Evolutionary conservation across 37 sponge, comb jelly and placozoan species (phyloP).

Genomic region (Geodia barretti): DNA sequence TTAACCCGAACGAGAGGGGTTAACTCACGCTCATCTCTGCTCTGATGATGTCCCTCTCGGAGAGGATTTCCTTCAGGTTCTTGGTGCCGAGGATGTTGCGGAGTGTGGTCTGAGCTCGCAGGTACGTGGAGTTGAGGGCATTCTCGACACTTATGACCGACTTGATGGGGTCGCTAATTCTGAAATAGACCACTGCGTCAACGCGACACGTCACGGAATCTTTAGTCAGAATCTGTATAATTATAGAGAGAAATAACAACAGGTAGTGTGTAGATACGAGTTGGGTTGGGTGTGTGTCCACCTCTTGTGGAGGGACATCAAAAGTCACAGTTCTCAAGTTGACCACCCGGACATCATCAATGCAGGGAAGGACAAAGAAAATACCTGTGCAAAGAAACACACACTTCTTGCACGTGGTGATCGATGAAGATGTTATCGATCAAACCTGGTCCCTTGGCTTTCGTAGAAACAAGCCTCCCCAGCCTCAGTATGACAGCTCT

Average conservation of each 20-base stretch:
- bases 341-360: slow-evolving; percentile 75
- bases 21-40: slow-evolving; percentile 70
- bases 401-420: too few relatives aligned
- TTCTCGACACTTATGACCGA: slow-evolving; percentile 83
- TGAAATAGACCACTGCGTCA: slow-evolving; percentile 96
- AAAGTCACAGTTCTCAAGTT: slow-evolving; percentile 91
- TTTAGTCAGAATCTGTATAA: slow-evolving; percentile 81
- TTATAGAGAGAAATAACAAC: neutral
- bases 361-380: slow-evolving; percentile 90
- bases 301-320: slow-evolving; percentile 97
- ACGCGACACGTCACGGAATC: slow-evolving; percentile 91
- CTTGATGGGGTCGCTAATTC: slow-evolving; percentile 69
- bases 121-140: slow-evolving; percentile 62
- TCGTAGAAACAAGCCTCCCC: slow-evolving; percentile 77
- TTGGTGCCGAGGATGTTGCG: slow-evolving; percentile 90
- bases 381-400: slow-evolving; percentile 55
- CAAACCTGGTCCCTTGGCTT: slow-evolving; percentile 89
- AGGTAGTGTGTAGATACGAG: slow-evolving; percentile 5
- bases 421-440: too few relatives aligned
- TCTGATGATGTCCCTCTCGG: slow-evolving; percentile 84
- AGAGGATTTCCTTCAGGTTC: slow-evolving; percentile 85
- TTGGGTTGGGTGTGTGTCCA: neutral
- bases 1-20: neutral
- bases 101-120: slow-evolving; percentile 92
- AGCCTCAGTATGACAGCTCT: slow-evolving; percentile 92